Evolutionary conservation across 2,888 invertebrate genomes (phyloP).

Genomic region (Drosophila quinaria): DNA sequence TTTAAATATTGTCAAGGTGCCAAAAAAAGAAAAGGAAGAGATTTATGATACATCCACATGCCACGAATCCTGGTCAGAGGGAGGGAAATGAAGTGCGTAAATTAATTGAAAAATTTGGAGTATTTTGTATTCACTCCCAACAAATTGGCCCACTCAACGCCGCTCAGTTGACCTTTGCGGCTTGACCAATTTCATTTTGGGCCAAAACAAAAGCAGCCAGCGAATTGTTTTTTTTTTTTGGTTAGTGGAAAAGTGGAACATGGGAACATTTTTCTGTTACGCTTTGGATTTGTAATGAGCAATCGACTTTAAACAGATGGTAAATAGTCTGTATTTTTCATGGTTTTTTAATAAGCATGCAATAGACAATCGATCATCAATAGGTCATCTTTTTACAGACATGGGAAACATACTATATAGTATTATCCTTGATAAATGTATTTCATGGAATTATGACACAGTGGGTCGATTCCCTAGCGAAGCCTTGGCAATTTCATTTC

Average conservation of each 20-base stretch:
- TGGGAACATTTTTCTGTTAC: slow-evolving; percentile 52
- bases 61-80: slow-evolving; percentile 7
- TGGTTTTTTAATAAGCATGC: slow-evolving; percentile 34
- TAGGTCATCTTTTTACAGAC: slow-evolving; percentile 14
- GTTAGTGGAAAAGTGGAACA: slow-evolving; percentile 74
- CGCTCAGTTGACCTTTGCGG: slow-evolving; percentile 54
- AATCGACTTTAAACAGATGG: slow-evolving; percentile 15
- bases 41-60: slow-evolving; percentile 67
- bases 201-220: slow-evolving; percentile 18
- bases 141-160: slow-evolving; percentile 54
- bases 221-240: slow-evolving; percentile 42
- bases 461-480: slow-evolving; percentile 32
- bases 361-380: slow-evolving; percentile 38
- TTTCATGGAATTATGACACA: slow-evolving; percentile 20
- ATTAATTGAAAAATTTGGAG: slow-evolving; percentile 39
- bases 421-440: slow-evolving; percentile 39
- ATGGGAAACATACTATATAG: slow-evolving; percentile 26
- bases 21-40: slow-evolving; percentile 24
- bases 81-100: slow-evolving; percentile 2
- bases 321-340: slow-evolving; percentile 36
- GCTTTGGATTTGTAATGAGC: slow-evolving; percentile 51
- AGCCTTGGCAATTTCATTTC: slow-evolving; percentile 55
- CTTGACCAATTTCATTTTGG: slow-evolving; percentile 54
- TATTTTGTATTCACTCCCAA: slow-evolving; percentile 22
- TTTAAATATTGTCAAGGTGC: slow-evolving; percentile 55